These are phyloP conservation scores for Chionodraco myersi DNA, from an alignment of 2,113 vertebrate species.

Conservation along the genomic window DNA sequence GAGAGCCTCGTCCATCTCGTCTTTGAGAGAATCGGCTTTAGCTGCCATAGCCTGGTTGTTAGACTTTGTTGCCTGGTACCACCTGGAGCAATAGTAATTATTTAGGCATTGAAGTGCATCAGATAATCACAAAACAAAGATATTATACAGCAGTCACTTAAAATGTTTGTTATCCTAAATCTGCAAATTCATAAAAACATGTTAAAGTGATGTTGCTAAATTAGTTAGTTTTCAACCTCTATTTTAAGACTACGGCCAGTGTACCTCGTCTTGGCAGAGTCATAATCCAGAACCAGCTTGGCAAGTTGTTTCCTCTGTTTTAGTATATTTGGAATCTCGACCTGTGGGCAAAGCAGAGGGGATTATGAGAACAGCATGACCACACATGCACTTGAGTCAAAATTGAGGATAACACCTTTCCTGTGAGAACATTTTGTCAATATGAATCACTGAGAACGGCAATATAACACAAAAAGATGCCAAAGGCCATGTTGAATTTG, in stretches of 20 bases:
- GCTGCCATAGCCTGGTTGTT: constrained; percentile 91
- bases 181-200: background rate
- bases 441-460: background rate
- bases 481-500: constrained; percentile 9
- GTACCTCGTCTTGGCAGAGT: constrained; percentile 94
- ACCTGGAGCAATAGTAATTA: constrained; percentile 77
- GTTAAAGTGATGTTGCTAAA: background rate
- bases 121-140: background rate
- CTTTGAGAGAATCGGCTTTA: constrained; percentile 94
- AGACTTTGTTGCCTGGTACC: constrained; percentile 91
- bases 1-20: constrained; percentile 98
- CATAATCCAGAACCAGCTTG: constrained; percentile 95
- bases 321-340: constrained; percentile 95
- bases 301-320: constrained; percentile 96
- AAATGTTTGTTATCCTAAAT: background rate
- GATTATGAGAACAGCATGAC: background rate
- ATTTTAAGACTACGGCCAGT: background rate
- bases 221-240: background rate
- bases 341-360: constrained; percentile 73
- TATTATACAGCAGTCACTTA: background rate
- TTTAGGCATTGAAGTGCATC: background rate
- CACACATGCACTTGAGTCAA: background rate
- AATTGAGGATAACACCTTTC: background rate
- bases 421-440: constrained; percentile 22
- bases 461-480: constrained; percentile 7